A percentile compares a stretch with the other conserved stretches of the same genome.
Conservation (phyloP, 2,888 invertebrate species). For the Tenthredo livida region DNA sequence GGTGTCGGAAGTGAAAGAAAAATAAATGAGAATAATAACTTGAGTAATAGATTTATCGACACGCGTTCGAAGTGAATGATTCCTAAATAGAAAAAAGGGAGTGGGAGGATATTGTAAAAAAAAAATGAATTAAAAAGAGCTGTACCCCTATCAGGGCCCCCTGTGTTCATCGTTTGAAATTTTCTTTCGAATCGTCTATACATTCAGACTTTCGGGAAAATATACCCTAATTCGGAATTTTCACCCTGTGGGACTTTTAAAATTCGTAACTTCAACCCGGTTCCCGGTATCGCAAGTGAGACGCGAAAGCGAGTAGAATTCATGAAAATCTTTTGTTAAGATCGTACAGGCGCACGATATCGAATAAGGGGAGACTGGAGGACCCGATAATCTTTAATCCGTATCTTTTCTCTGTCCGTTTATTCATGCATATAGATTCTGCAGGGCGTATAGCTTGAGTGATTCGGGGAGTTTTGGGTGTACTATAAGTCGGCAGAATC, state of each 20-base stretch:
- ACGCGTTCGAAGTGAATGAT: not conserved
- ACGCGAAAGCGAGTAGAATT: not conserved
- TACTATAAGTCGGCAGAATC: conserved; percentile 20
- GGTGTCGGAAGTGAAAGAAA: not conserved
- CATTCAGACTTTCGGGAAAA: too few species aligned
- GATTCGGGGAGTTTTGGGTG: not conserved
- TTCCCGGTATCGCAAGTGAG: not conserved
- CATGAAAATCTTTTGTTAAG: not conserved
- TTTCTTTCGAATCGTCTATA: not conserved
- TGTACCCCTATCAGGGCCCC: too few species aligned
- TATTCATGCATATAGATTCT: conserved; percentile 8
- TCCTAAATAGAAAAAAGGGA: too few species aligned
- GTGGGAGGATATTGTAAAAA: too few species aligned
- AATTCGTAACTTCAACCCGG: not conserved
- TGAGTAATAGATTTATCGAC: conserved; percentile 27
- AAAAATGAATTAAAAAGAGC: too few species aligned
- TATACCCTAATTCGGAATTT: too few species aligned
- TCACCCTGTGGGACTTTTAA: too few species aligned
- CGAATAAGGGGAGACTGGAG: not conserved
- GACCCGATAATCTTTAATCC: conserved; percentile 22
- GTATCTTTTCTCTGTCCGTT: conserved; percentile 9
- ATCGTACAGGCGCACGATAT: not conserved
- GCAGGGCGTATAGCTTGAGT: not conserved
- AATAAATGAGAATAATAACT: conserved; percentile 24
- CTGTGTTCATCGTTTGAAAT: too few species aligned